Conservation (phyloP, 1,140 invertebrate genomes). For the Paraescarpia echinospica region DNA sequence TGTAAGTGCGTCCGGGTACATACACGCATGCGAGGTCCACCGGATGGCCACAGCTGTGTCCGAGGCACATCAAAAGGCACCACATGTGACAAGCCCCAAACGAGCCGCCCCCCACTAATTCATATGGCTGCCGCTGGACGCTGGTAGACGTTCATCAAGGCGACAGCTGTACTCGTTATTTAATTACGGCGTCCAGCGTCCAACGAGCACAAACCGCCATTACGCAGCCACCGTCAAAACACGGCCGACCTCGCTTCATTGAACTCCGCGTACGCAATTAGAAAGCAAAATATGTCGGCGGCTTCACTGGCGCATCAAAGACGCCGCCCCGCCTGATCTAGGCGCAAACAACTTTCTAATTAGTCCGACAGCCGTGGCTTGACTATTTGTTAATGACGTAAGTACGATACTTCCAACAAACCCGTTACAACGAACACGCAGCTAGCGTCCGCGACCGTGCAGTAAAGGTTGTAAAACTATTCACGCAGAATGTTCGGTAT, state of each 20-base stretch:
- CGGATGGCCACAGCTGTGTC: not conserved
- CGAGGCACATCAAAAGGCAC: not conserved
- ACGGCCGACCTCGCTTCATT: not conserved
- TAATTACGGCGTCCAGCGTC: not conserved
- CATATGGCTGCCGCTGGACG: not conserved
- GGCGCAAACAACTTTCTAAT: conserved; percentile 5
- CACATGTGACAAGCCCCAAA: not conserved
- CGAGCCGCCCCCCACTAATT: not conserved
- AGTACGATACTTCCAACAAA: not conserved
- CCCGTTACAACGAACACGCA: not conserved
- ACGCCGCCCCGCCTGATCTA: too few relatives aligned
- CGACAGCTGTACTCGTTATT: not conserved
- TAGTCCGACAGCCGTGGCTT: not conserved
- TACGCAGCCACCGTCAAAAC: not conserved
- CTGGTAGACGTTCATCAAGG: not conserved
- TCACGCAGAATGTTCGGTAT: not conserved
- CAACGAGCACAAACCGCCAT: not conserved
- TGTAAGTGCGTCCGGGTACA: not conserved
- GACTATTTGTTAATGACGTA: conserved; percentile 1
- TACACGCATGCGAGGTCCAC: not conserved
- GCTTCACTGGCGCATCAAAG: not conserved
- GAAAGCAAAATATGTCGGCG: not conserved
- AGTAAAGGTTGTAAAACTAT: not conserved
- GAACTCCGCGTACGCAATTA: not conserved
- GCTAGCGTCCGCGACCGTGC: not conserved